Conservation (phyloP, 2,797 vertebrate species). For the Helarctos malayanus region DNA sequence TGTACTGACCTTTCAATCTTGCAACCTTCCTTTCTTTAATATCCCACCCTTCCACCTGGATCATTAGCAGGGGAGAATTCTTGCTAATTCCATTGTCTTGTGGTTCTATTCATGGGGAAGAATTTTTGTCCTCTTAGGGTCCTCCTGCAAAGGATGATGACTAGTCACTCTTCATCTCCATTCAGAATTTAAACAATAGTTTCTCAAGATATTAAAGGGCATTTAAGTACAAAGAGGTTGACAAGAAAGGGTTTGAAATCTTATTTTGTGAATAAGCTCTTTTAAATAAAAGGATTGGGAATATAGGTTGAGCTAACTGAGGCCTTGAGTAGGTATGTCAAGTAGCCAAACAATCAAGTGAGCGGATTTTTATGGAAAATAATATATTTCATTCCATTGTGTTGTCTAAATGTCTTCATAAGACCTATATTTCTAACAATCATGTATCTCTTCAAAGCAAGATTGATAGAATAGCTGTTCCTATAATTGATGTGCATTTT, state of each 20-base stretch:
- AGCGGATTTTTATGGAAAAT: neutral
- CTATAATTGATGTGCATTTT: neutral
- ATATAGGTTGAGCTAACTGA: neutral
- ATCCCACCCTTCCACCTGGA: neutral
- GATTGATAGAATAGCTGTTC: neutral
- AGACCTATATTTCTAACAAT: neutral
- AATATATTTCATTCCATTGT: neutral
- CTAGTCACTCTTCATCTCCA: neutral
- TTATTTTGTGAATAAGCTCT: neutral
- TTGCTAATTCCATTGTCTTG: neutral
- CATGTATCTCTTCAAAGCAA: neutral
- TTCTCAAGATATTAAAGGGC: neutral
- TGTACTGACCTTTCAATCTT: neutral
- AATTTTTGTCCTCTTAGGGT: rapidly evolving
- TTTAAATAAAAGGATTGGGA: conserved; percentile 5
- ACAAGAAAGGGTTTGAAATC: neutral
- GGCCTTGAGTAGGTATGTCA: neutral
- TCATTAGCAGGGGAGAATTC: no score
- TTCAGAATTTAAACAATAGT: neutral
- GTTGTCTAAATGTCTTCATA: neutral
- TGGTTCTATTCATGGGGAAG: neutral
- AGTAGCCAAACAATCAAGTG: neutral
- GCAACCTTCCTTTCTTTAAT: neutral
- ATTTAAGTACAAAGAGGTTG: neutral
- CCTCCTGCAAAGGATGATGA: neutral